Percentiles rank a stretch among this genome's conserved stretches.
These are phyloP conservation scores for Ciconia boyciana DNA, from an alignment of 2,113 vertebrate species.

Conservation along the genomic window DNA sequence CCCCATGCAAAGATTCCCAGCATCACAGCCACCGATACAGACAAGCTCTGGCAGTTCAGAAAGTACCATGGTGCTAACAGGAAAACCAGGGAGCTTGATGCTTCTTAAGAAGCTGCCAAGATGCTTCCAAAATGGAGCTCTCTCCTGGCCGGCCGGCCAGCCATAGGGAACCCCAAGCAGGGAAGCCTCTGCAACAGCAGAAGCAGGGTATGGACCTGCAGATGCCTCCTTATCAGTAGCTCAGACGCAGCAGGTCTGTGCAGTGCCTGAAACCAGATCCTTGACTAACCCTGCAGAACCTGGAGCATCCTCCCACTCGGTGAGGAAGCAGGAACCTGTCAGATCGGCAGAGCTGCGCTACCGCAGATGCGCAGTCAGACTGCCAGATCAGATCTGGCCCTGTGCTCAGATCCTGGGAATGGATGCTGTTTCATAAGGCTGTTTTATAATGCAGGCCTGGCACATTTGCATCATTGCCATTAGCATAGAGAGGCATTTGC, in stretches of 20 bases:
- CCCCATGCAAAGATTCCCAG: neutral
- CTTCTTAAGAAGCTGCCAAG: neutral
- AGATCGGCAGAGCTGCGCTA: neutral
- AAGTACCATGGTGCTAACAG: too few relatives aligned
- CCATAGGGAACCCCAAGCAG: neutral
- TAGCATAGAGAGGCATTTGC: neutral
- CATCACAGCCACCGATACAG: rapidly evolving
- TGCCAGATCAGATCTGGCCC: neutral
- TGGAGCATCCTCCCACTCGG: neutral
- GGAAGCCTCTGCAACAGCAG: neutral
- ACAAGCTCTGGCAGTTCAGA: neutral
- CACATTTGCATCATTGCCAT: neutral
- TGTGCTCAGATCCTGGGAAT: neutral
- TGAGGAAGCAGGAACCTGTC: neutral
- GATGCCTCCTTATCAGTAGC: rapidly evolving
- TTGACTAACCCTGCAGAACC: neutral
- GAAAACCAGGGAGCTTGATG: neutral
- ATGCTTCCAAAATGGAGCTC: neutral
- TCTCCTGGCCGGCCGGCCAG: rapidly evolving
- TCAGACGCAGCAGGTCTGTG: neutral
- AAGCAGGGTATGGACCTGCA: neutral
- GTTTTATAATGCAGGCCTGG: neutral
- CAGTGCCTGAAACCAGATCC: neutral
- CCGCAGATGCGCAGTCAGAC: neutral
- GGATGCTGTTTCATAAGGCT: neutral